phyloP scores from a whole-genome alignment of 1,140 invertebrate genomes.

The Drosophila sulfurigaster region DNA sequence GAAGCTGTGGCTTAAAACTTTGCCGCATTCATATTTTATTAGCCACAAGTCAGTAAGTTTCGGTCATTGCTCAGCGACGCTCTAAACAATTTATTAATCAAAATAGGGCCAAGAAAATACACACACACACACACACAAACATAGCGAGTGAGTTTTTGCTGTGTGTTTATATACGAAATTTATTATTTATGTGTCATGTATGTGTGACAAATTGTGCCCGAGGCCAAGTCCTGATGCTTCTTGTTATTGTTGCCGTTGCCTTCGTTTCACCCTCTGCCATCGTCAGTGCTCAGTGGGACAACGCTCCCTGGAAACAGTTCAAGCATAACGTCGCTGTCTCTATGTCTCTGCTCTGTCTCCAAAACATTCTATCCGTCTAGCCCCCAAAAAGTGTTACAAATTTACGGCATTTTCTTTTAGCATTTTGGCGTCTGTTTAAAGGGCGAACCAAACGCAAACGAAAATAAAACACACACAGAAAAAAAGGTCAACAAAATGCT shows the following conservation, averaged over 20 bases:
- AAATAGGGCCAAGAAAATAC: slow-evolving; percentile 48
- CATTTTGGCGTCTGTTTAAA: slow-evolving; percentile 70
- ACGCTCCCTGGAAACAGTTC: slow-evolving; percentile 25
- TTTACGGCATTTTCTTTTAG: slow-evolving; percentile 75
- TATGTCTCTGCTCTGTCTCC: slow-evolving; percentile 21
- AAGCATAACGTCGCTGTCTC: slow-evolving; percentile 42
- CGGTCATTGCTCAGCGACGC: slow-evolving; percentile 52
- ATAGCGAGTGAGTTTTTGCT: background rate
- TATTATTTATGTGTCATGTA: slow-evolving; percentile 76
- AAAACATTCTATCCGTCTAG: slow-evolving; percentile 35
- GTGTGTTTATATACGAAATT: slow-evolving; percentile 37
- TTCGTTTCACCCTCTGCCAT: slow-evolving; percentile 22
- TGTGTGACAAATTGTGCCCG: slow-evolving; percentile 80
- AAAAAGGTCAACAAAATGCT: slow-evolving; percentile 78
- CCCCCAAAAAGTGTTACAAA: slow-evolving; percentile 76
- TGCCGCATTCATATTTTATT: slow-evolving; percentile 80
- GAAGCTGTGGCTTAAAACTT: slow-evolving; percentile 63
- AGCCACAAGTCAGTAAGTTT: slow-evolving; percentile 78
- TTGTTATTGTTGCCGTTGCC: slow-evolving; percentile 44
- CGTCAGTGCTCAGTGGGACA: slow-evolving; percentile 8
- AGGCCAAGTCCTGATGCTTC: slow-evolving; percentile 68
- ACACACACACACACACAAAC: slow-evolving; percentile 12
- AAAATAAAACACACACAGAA: slow-evolving; percentile 54
- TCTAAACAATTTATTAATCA: slow-evolving; percentile 83
- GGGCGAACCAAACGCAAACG: slow-evolving; percentile 43